Evolutionary conservation across 2,113 vertebrate genomes (phyloP).

Genomic region (Equus quagga): DNA sequence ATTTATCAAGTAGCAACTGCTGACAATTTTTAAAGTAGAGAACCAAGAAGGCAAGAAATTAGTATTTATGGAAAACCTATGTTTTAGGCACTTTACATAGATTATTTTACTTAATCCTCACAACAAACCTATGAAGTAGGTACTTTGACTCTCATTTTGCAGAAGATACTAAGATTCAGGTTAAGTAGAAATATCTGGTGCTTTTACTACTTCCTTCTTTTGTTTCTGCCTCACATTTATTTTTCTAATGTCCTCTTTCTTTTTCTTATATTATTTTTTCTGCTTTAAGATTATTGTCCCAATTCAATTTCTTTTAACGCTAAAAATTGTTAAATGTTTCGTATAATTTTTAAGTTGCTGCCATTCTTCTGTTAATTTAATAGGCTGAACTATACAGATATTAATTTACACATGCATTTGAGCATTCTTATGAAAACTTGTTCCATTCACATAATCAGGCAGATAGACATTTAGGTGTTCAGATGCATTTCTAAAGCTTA

Average conservation of each 20-base stretch:
- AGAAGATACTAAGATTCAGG: neutral
- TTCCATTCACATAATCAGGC: neutral
- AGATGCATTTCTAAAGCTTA: constrained; percentile 12
- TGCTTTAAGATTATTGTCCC: neutral
- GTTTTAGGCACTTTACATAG: neutral
- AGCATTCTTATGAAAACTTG: neutral
- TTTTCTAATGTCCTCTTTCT: neutral
- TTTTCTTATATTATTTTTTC: constrained; percentile 15
- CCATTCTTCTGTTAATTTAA: neutral
- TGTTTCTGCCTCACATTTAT: constrained; percentile 30
- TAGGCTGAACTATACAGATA: neutral
- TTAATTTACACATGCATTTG: neutral
- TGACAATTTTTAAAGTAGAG: neutral
- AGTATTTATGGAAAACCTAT: neutral
- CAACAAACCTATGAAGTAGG: neutral
- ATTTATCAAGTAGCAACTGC: neutral
- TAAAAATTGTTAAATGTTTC: constrained; percentile 29
- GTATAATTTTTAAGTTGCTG: neutral
- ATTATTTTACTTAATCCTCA: neutral
- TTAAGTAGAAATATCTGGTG: neutral
- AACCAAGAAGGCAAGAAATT: neutral
- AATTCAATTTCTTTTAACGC: constrained; percentile 12
- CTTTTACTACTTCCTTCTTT: neutral
- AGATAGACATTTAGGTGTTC: neutral
- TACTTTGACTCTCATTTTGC: neutral